Conservation (phyloP, 2,888 invertebrate genomes). For the Osmoderma eremita region DNA sequence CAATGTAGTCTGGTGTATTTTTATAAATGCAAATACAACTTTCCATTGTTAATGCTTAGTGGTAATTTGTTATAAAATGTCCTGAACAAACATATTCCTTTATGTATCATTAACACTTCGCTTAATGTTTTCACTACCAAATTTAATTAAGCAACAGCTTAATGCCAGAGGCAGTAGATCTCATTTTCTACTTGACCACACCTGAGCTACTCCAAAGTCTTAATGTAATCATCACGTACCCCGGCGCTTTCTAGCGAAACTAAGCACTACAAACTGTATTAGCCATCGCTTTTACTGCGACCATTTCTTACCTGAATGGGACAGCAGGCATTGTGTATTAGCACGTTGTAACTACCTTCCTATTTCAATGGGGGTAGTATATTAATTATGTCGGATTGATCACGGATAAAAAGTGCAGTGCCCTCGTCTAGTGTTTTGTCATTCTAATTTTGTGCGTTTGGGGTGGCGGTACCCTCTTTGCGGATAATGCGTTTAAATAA, state of each 20-base stretch:
- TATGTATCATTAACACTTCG: background rate
- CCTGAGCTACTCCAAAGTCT: background rate
- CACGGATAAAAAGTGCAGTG: background rate
- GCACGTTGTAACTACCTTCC: background rate
- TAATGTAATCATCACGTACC: background rate
- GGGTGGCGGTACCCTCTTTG: conserved; percentile 17
- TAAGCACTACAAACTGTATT: background rate
- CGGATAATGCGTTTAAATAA: conserved; percentile 35
- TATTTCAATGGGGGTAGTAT: conserved; percentile 17
- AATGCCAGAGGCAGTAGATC: background rate
- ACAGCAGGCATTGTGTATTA: background rate
- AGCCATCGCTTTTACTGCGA: background rate
- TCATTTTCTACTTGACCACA: background rate
- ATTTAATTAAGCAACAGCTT: conserved; percentile 15
- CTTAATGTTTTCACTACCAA: conserved; percentile 5
- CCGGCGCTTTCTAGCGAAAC: background rate
- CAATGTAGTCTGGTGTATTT: too few species aligned
- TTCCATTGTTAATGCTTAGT: too few species aligned
- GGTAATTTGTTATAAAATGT: background rate
- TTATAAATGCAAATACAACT: too few species aligned
- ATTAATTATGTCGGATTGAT: conserved; percentile 26
- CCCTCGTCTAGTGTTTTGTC: conserved; percentile 29
- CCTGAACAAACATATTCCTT: background rate
- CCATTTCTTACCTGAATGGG: background rate
- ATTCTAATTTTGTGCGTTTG: conserved; percentile 31